phyloP scores from a whole-genome alignment of 2,113 vertebrate species.

The Ranitomeya imitator region DNA sequence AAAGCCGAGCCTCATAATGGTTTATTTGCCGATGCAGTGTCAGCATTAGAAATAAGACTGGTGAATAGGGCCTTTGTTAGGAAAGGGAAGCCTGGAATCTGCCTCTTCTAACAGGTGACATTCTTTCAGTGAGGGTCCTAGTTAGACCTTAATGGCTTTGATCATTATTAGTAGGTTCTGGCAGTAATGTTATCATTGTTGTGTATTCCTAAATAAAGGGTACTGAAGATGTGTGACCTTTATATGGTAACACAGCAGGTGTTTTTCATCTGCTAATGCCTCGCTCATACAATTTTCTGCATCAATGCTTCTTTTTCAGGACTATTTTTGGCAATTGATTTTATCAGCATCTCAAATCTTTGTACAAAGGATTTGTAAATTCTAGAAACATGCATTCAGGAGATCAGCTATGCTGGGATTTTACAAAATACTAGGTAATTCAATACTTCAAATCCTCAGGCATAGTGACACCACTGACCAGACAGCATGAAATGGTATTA shows the following conservation, averaged over 20 bases:
- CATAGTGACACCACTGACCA: background rate
- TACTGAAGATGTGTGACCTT: conserved; percentile 26
- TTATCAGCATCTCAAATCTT: background rate
- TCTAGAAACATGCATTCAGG: background rate
- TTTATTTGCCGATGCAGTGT: background rate
- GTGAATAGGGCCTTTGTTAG: conserved; percentile 32
- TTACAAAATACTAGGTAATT: background rate
- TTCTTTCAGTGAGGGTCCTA: conserved; percentile 21
- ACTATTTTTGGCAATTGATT: background rate
- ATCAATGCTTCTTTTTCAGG: background rate
- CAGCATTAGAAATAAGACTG: conserved; percentile 11
- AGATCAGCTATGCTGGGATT: background rate
- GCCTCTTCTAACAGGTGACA: conserved; percentile 38
- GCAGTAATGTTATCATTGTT: conserved; percentile 41
- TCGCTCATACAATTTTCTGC: background rate
- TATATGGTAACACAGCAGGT: conserved; percentile 30
- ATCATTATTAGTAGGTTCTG: conserved; percentile 29
- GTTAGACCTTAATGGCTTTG: conserved; percentile 11
- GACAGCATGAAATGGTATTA: conserved; percentile 18
- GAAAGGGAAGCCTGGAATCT: conserved; percentile 32
- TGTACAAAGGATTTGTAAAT: background rate
- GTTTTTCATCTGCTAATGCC: conserved; percentile 18
- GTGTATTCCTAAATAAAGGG: conserved; percentile 8
- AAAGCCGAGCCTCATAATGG: background rate
- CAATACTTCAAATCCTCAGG: background rate